Evolutionary conservation across 1,140 invertebrate genomes (phyloP).

Genomic region (Megalopta genalis): DNA sequence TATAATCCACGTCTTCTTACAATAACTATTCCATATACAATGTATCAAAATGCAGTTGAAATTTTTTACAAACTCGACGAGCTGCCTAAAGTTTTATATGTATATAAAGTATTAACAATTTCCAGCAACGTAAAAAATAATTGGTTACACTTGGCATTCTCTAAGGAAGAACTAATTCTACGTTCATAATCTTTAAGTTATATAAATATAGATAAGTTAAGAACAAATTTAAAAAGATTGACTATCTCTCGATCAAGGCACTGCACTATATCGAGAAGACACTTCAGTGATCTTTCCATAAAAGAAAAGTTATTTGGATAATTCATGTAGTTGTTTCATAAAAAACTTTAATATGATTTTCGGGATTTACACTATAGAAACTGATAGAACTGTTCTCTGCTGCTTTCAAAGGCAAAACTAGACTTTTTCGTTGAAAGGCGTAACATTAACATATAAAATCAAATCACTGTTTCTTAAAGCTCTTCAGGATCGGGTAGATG

Average conservation of each 20-base stretch:
- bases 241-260: constrained; percentile 35
- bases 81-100: neutral
- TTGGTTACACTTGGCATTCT: neutral
- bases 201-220: constrained; percentile 19
- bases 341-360: neutral
- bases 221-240: neutral
- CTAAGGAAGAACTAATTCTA: neutral
- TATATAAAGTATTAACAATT: neutral
- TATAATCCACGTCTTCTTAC: neutral
- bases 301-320: too few species aligned
- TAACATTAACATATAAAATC: constrained; percentile 4
- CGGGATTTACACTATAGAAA: neutral
- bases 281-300: neutral
- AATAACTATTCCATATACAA: constrained; percentile 13
- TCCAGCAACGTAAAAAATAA: neutral
- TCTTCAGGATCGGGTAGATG: constrained; percentile 99
- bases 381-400: too few species aligned
- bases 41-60: constrained; percentile 18
- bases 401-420: neutral
- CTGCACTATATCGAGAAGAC: constrained; percentile 27
- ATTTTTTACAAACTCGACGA: constrained; percentile 11
- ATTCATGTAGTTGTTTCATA: neutral
- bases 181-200: constrained; percentile 3
- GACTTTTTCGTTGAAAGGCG: neutral
- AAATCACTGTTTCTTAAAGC: constrained; percentile 95